Evolutionary conservation across 1,140 invertebrate species (phyloP).

Genomic region (Euwallacea similis): DNA sequence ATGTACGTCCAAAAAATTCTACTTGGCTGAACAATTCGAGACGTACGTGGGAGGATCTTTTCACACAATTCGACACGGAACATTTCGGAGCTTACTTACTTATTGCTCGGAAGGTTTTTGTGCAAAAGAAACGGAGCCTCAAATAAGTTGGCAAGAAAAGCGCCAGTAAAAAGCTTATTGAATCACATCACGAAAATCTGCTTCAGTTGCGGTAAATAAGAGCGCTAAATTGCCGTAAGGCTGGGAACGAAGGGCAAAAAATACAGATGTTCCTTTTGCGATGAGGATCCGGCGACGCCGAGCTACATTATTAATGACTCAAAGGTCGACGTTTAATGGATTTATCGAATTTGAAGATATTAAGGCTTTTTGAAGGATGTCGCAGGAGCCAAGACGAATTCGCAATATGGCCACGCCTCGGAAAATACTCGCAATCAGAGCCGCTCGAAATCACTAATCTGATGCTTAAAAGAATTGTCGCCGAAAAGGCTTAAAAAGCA

Average conservation of each 20-base stretch:
- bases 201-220: slow-evolving; percentile 47
- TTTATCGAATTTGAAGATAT: slow-evolving; percentile 40
- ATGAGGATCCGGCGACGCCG: slow-evolving; percentile 2
- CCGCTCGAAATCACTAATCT: no score
- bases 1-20: no score
- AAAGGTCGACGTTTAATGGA: slow-evolving; percentile 34
- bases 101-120: slow-evolving; percentile 41
- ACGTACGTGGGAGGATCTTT: no score
- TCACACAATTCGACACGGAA: background rate
- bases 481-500: no score
- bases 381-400: slow-evolving; percentile 7
- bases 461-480: no score
- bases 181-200: slow-evolving; percentile 50
- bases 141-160: slow-evolving; percentile 44
- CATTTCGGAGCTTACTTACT: slow-evolving; percentile 42
- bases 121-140: slow-evolving; percentile 28
- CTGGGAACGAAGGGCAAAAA: slow-evolving; percentile 36
- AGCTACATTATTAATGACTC: slow-evolving; percentile 35
- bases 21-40: no score
- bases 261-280: slow-evolving; percentile 38
- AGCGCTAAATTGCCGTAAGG: slow-evolving; percentile 40
- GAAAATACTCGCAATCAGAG: no score
- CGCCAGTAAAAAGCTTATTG: slow-evolving; percentile 50
- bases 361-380: slow-evolving; percentile 33
- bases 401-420: no score